Evolutionary conservation across 2,797 vertebrate species (phyloP), one percentile per base, ranked within the genome.

Genomic region (Siniperca undulata): DNA sequence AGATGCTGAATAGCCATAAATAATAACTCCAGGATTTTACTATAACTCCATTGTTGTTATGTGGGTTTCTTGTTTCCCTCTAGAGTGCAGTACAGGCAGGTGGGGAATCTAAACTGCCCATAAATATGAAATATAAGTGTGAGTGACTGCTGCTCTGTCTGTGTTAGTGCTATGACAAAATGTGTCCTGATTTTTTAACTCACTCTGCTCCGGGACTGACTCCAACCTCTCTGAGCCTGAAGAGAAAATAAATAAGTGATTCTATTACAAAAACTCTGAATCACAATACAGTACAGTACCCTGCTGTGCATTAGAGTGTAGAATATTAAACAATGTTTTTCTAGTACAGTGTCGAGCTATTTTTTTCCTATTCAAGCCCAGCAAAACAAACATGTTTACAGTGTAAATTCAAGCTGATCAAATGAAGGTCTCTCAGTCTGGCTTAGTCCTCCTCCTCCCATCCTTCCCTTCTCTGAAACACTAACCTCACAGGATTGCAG

Each of bases 331-430:
- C 36, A 77, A 68, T 78, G 78, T 82, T 86, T 88, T 59, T 78
- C 13, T 64, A n/a, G 46, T 20, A 42, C 36, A 44, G n/a, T 46
- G 62, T 36, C 34, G 50, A 84, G 72, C 56, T 48, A 8, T 80
- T 72, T 78, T 69, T 74, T 70, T 40, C 46, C n/a, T n/a, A 69
- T 64, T 61, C 46, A 83, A 60, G 55, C 59, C 61, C 44, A 64
- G 61, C 24, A 81, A 91, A 85, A 81, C 82, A 84, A 85, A 80
- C 76, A 83, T 86, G 77, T 86, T 91, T 84, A 77, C 73, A 72
- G 27, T 81, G 67, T 77, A 78, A 70, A 84, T 77, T 67, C 24
- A 86, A 68, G 75, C 82, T 84, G 79, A 89, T 90, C 61, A 72
- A 79, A 84, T 73, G 55, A 78, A 78, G 78, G 75, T 86, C 67